phyloP scores from a whole-genome alignment of 2,888 invertebrate genomes.

The Acanthoscelides obtectus region DNA sequence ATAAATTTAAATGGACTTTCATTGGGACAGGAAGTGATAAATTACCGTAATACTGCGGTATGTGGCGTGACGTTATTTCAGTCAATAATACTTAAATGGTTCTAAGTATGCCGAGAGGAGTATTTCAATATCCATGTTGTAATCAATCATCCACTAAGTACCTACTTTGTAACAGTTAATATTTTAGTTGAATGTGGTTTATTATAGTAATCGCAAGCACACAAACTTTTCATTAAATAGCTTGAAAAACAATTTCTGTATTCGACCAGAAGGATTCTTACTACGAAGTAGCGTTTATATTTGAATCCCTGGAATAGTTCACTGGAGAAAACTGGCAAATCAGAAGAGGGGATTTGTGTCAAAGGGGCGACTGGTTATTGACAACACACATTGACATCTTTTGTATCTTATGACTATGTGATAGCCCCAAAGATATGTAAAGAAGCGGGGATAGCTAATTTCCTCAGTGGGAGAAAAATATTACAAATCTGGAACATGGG shows the following conservation, averaged over 20 bases:
- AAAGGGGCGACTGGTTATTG: too few relatives aligned
- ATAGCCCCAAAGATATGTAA: too few relatives aligned
- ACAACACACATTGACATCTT: too few relatives aligned
- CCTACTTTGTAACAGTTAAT: background rate
- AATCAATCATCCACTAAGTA: background rate
- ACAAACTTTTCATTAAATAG: background rate
- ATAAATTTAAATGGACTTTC: conserved; percentile 2
- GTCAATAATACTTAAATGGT: background rate
- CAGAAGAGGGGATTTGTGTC: too few relatives aligned
- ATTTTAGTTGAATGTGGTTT: background rate
- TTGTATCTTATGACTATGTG: too few relatives aligned
- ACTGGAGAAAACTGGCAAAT: too few relatives aligned
- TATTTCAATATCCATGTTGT: background rate
- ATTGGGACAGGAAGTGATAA: conserved; percentile 8
- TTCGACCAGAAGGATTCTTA: background rate
- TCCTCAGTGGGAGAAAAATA: too few relatives aligned
- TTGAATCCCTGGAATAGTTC: too few relatives aligned
- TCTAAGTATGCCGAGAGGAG: background rate
- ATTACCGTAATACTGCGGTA: conserved; percentile 3
- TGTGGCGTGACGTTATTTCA: background rate
- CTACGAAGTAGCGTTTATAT: too few relatives aligned
- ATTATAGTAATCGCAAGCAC: background rate
- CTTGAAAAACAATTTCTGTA: background rate
- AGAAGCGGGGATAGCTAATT: too few relatives aligned
- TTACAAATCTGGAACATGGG: too few relatives aligned